Percentiles rank a stretch among this genome's conserved stretches.
Evolutionary conservation across 1,140 invertebrate species (phyloP).

Genomic region (Lepeophtheirus salmonis): DNA sequence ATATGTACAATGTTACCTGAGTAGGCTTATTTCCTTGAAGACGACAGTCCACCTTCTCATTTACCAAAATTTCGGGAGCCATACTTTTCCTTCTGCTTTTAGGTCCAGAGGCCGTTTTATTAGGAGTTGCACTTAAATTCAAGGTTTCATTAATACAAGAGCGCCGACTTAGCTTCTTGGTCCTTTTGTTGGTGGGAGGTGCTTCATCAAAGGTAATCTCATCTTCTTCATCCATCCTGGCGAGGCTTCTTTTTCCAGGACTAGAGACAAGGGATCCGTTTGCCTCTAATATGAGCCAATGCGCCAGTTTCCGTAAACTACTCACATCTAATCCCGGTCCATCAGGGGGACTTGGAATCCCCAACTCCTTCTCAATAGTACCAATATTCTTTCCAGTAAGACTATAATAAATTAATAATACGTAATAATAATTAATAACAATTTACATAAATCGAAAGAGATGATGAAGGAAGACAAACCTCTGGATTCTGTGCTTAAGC

Average conservation of each 20-base stretch:
- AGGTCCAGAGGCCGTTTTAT: neutral
- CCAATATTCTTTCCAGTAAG: neutral
- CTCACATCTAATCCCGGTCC: neutral
- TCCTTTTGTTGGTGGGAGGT: neutral
- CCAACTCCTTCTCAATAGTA: neutral
- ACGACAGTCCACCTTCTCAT: neutral
- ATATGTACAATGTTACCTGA: too few species aligned
- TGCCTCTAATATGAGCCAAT: neutral
- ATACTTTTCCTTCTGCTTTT: neutral
- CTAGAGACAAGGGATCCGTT: neutral
- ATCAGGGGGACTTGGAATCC: neutral
- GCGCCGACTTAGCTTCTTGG: neutral
- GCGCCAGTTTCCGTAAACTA: neutral
- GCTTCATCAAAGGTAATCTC: neutral
- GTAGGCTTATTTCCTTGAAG: neutral
- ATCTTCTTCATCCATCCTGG: neutral
- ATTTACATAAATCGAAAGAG: too few species aligned
- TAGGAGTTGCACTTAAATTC: neutral
- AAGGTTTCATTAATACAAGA: neutral
- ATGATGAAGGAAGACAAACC: too few species aligned
- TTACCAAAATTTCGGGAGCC: neutral
- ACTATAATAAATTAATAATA: too few species aligned
- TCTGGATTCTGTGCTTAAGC: neutral
- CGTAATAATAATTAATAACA: too few species aligned
- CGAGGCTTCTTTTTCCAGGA: neutral